phyloP scores from a whole-genome alignment of 92 coral and sea anemone species.

The Siderastrea radians region DNA sequence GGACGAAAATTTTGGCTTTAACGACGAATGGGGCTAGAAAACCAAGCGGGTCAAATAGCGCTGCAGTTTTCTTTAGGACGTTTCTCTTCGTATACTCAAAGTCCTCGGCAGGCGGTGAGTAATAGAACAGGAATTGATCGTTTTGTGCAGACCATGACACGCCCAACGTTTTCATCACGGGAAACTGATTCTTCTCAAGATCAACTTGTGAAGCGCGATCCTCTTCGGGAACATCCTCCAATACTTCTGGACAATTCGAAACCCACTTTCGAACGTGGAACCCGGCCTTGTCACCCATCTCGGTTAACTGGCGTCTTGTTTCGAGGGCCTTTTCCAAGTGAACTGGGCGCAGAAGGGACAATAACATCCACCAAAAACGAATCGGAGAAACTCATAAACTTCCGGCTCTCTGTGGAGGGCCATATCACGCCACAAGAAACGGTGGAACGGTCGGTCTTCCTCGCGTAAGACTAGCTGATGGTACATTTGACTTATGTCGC shows the following conservation, averaged over 20 bases:
- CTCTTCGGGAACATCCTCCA: conserved; percentile 28
- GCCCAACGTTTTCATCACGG: conserved; percentile 34
- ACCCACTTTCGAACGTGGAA: background rate
- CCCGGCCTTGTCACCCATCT: conserved; percentile 36
- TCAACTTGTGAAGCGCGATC: conserved; percentile 31
- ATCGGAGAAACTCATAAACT: conserved; percentile 60
- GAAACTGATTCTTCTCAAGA: conserved; percentile 23
- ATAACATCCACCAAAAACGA: conserved; percentile 80
- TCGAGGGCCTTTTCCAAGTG: conserved; percentile 41
- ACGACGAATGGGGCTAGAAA: too few relatives aligned
- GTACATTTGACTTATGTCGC: conserved; percentile 44
- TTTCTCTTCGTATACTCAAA: too few relatives aligned
- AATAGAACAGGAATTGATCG: too few relatives aligned
- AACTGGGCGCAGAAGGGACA: conserved; percentile 74
- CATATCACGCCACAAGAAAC: conserved; percentile 54
- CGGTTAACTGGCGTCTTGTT: conserved; percentile 24
- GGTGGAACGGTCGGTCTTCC: conserved; percentile 24
- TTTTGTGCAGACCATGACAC: conserved; percentile 27
- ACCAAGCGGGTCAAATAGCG: too few relatives aligned
- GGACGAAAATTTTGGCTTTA: too few relatives aligned
- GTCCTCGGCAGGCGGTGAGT: too few relatives aligned
- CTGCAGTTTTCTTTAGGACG: too few relatives aligned
- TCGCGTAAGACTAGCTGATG: conserved; percentile 27
- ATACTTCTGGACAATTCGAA: too few relatives aligned
- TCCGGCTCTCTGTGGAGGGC: conserved; percentile 50